These are phyloP conservation scores for Myotis davidii DNA, from an alignment of 2,113 vertebrate genomes.

Conservation along the genomic window DNA sequence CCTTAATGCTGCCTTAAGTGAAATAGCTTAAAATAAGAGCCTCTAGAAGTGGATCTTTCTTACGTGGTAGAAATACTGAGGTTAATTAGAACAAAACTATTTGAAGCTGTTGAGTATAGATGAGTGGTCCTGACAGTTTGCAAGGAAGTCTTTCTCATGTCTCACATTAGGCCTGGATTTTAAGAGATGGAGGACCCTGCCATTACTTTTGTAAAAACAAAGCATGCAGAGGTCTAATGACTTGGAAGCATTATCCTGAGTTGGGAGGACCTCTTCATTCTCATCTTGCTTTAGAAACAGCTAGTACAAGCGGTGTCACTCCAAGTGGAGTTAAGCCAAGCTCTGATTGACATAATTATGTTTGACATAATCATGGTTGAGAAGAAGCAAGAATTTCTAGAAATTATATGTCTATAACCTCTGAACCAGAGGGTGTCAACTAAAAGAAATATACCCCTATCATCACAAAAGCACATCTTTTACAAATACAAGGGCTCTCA, in stretches of 20 bases:
- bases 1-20: slow-evolving; percentile 58
- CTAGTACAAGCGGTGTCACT: background rate
- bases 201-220: background rate
- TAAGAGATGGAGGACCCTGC: background rate
- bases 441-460: background rate
- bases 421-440: background rate
- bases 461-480: background rate
- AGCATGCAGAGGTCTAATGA: background rate
- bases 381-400: slow-evolving; percentile 20
- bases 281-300: slow-evolving; percentile 15
- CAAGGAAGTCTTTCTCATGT: slow-evolving; percentile 10
- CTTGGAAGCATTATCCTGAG: background rate
- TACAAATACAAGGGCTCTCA: background rate
- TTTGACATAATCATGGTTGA: background rate
- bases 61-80: slow-evolving; percentile 52
- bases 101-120: slow-evolving; percentile 53
- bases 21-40: slow-evolving; percentile 66
- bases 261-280: background rate
- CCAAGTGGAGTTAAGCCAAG: background rate
- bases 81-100: slow-evolving; percentile 67
- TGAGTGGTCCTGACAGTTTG: slow-evolving; percentile 40
- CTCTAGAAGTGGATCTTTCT: slow-evolving; percentile 42
- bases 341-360: too few relatives aligned
- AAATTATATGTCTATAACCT: background rate
- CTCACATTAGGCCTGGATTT: background rate